Evolutionary conservation across 2,797 vertebrate genomes (phyloP).

Genomic region (Eurystomus glaucurus): DNA sequence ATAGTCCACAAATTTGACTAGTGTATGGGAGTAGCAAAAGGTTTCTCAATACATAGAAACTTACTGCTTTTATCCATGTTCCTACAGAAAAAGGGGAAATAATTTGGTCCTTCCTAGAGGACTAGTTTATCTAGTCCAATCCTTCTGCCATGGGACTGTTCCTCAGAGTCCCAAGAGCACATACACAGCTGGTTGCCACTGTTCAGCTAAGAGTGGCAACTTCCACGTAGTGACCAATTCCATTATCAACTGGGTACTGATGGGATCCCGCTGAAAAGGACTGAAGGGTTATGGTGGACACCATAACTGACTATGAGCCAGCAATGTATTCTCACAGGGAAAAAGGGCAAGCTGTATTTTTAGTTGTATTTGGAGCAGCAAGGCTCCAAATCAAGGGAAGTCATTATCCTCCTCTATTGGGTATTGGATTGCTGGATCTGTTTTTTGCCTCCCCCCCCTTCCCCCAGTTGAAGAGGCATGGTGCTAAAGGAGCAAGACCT

Average conservation of each 20-base stretch:
- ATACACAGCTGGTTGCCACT: not conserved
- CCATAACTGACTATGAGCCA: not conserved
- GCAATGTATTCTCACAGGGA: not conserved
- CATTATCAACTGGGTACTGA: not conserved
- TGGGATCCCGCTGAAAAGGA: not conserved
- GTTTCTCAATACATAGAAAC: not conserved
- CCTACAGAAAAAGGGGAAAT: not conserved
- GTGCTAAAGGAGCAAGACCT: not conserved
- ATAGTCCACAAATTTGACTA: not conserved
- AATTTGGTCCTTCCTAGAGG: not conserved
- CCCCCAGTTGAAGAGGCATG: not conserved
- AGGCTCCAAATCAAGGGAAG: not conserved
- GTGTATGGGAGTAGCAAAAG: not conserved
- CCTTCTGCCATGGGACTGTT: not conserved
- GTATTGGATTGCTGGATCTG: not conserved
- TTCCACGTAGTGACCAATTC: not conserved
- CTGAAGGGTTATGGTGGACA: not conserved
- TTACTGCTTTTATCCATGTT: not conserved
- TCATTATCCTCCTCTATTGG: not conserved
- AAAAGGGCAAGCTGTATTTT: not conserved
- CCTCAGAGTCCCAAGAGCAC: not conserved
- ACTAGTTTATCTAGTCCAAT: not conserved
- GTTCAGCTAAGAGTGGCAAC: not conserved
- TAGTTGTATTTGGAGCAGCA: not conserved
- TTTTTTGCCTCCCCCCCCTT: not conserved